These are phyloP conservation scores for Subacronicta megacephala DNA, from an alignment of 2,888 invertebrate species.

Conservation along the genomic window DNA sequence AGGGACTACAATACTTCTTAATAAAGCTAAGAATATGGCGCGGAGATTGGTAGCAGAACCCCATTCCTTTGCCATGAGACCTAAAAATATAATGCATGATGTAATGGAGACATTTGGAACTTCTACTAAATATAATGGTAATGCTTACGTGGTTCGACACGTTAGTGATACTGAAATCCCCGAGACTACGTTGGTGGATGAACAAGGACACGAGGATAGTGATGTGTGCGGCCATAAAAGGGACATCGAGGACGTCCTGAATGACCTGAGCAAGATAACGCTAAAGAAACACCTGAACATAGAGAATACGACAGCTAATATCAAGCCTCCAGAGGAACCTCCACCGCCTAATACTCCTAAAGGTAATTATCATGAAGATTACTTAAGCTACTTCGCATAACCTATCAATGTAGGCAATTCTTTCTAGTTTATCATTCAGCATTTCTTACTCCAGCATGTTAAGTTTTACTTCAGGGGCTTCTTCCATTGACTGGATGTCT, in stretches of 20 bases:
- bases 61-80: conserved; percentile 78
- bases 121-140: conserved; percentile 68
- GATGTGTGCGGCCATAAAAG: conserved; percentile 45
- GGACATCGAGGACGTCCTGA: conserved; percentile 84
- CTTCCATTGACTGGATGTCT: no score
- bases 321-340: conserved; percentile 79
- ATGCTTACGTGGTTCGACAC: conserved; percentile 81
- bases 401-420: no score
- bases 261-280: conserved; percentile 84
- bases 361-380: conserved; percentile 57
- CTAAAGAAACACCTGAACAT: conserved; percentile 83
- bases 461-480: no score
- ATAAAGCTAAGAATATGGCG: conserved; percentile 86
- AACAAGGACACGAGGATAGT: conserved; percentile 75
- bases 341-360: conserved; percentile 64
- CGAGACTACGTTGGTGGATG: conserved; percentile 68
- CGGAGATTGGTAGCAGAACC: conserved; percentile 81
- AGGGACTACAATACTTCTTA: conserved; percentile 80
- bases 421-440: no score
- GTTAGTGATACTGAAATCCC: conserved; percentile 78
- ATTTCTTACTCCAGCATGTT: no score
- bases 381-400: background rate
- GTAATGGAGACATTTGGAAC: conserved; percentile 86
- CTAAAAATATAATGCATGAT: conserved; percentile 85
- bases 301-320: conserved; percentile 85